Evolutionary conservation across 1,140 invertebrate genomes (phyloP), one percentile per base, ranked within the genome.

Genomic region (Lordiphosa stackelbergi): DNA sequence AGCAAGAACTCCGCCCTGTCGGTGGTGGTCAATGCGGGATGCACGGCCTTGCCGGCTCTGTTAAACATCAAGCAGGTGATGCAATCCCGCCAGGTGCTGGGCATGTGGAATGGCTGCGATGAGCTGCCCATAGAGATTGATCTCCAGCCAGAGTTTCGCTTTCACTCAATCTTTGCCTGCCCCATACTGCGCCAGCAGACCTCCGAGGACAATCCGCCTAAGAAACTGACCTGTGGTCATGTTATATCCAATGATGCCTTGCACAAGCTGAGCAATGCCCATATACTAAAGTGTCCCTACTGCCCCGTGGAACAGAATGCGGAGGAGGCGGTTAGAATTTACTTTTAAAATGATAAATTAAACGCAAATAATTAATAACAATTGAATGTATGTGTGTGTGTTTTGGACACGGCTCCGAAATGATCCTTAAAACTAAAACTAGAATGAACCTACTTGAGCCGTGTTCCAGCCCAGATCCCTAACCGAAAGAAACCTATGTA

Each of bases 231-330:
- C 0, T 99, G 98, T 89, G 98, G 98, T 16, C 98, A 99, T 90
- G 98, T 99, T 38, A 99, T 99, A 66, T 98, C 97, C 2, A 91
- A 95, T 68, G 98, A 99, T 90, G 98, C 98, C 45, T 91, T 99
- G 35, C 95, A 95, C 86, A 99, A 99, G 90, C 91, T 99, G 52
- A 94, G 95, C 49, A 95, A 92, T 86, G 95, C 95, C 13, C 96
- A 94, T 88, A 98, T 98, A 95, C 98, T 99, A 75, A 99, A 99
- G 90, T 99, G 98, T 88, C 97, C 97, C 1, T 99, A 99, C 88
- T 99, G 98, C 85, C 98, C 98, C 5, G 93, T 98, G 79, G 97
- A 99, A 89, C 97, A 98, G 86, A 95, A 94, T 87, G 95, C 96
- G 35, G 91, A 93, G 53, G 97, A 99, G 87, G 97, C 97, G 12